Conservation (phyloP, 2,797 vertebrate genomes). For the Siniperca scherzeri region DNA sequence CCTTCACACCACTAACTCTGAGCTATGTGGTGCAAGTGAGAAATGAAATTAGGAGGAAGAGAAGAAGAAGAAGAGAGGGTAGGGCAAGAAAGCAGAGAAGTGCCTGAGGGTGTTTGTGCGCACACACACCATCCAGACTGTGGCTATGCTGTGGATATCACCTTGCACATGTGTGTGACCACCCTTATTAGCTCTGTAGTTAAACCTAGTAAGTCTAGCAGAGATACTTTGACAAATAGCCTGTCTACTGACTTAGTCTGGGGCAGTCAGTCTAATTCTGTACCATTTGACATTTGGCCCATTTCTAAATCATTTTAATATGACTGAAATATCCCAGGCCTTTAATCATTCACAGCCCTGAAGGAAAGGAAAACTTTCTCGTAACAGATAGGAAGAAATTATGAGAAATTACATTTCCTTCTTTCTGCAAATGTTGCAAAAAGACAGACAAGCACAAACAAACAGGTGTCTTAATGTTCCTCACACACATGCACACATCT, state of each 20-base stretch:
- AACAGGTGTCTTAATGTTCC: neutral
- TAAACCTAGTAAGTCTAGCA: slow-evolving; percentile 38
- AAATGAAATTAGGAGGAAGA: neutral
- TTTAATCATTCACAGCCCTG: slow-evolving; percentile 42
- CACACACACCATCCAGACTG: neutral
- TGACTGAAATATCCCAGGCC: slow-evolving; percentile 40
- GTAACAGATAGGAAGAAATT: slow-evolving; percentile 8
- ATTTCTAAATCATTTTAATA: slow-evolving; percentile 48
- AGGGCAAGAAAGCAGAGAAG: neutral
- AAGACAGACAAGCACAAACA: neutral
- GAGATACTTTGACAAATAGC: slow-evolving; percentile 55
- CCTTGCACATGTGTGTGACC: slow-evolving; percentile 16
- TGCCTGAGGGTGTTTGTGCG: slow-evolving; percentile 6
- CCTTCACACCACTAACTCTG: neutral
- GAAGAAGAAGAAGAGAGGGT: neutral
- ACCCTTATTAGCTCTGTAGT: slow-evolving; percentile 32
- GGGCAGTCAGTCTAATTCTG: slow-evolving; percentile 23
- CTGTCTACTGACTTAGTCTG: slow-evolving; percentile 48
- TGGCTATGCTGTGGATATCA: slow-evolving; percentile 6
- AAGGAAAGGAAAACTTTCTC: slow-evolving; percentile 19
- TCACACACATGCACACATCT: neutral
- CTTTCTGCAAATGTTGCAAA: slow-evolving; percentile 21
- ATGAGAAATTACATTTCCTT: neutral
- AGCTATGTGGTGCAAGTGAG: slow-evolving; percentile 2
- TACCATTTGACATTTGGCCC: slow-evolving; percentile 55